phyloP scores from a whole-genome alignment of 1,140 invertebrate species.

The Cataglyphis hispanica region DNA sequence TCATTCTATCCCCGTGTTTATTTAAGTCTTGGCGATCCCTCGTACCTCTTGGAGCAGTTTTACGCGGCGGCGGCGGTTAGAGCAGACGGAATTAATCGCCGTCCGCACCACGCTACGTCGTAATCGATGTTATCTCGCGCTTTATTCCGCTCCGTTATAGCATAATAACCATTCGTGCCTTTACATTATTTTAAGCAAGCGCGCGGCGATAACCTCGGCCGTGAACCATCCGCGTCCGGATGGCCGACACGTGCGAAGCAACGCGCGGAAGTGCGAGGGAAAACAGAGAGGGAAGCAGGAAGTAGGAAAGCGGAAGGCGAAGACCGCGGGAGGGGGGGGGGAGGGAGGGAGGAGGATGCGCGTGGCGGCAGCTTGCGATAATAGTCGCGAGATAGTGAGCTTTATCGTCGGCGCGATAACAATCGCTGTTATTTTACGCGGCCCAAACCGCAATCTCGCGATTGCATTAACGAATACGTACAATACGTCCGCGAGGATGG shows the following conservation, averaged over 20 bases:
- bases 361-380: slow-evolving; percentile 74
- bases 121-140: slow-evolving; percentile 55
- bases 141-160: slow-evolving; percentile 47
- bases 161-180: slow-evolving; percentile 55
- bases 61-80: slow-evolving; percentile 12
- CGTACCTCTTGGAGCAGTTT: slow-evolving; percentile 11
- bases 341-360: slow-evolving; percentile 30
- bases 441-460: slow-evolving; percentile 71
- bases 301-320: not conserved
- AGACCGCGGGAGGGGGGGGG: not conserved
- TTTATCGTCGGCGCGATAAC: slow-evolving; percentile 69
- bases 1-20: not conserved
- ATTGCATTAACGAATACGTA: slow-evolving; percentile 66
- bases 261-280: not conserved
- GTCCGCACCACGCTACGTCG: slow-evolving; percentile 35
- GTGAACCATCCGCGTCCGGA: slow-evolving; percentile 29
- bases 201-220: slow-evolving; percentile 42
- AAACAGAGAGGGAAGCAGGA: not conserved
- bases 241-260: slow-evolving; percentile 13
- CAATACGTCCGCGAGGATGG: slow-evolving; percentile 7
- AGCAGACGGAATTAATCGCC: slow-evolving; percentile 41
- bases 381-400: slow-evolving; percentile 70
- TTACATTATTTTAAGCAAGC: slow-evolving; percentile 59
- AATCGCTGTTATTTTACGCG: slow-evolving; percentile 74
- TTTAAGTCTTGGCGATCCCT: not conserved